Percentiles rank a stretch among this genome's conserved stretches.
Conservation (phyloP, 2,113 vertebrate species). For the Mobula hypostoma region DNA sequence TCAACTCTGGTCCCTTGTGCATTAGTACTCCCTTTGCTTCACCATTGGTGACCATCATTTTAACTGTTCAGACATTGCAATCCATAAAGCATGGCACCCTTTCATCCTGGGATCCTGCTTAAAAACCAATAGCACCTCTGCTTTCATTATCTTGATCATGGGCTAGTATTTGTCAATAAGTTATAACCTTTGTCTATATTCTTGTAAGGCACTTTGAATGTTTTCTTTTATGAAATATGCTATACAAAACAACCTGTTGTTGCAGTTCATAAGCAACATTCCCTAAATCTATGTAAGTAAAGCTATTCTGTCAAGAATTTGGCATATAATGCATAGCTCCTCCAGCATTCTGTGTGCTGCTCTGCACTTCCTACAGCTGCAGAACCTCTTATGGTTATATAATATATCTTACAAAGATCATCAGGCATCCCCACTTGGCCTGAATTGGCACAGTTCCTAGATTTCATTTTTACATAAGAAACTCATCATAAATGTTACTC, state of each 20-base stretch:
- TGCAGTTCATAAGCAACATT: background rate
- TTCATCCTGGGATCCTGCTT: background rate
- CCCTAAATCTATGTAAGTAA: background rate
- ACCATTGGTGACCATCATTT: background rate
- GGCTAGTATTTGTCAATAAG: background rate
- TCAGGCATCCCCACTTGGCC: background rate
- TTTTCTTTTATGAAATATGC: background rate
- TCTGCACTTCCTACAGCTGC: too few species aligned
- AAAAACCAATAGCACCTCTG: background rate
- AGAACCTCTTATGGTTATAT: too few species aligned
- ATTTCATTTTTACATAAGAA: background rate
- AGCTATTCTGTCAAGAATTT: background rate
- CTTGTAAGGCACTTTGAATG: background rate
- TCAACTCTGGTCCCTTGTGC: background rate
- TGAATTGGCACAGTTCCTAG: background rate
- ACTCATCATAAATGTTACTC: background rate
- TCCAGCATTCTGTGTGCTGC: too few species aligned
- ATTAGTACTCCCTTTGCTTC: background rate
- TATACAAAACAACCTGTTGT: background rate
- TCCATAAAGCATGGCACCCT: background rate
- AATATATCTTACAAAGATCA: background rate
- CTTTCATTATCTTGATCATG: too few species aligned
- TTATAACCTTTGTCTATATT: background rate
- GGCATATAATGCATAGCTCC: background rate
- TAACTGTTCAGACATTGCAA: background rate